Evolutionary conservation across 1,140 invertebrate species (phyloP), one percentile per base, ranked within the genome.

Genomic region (Dryas iulia): DNA sequence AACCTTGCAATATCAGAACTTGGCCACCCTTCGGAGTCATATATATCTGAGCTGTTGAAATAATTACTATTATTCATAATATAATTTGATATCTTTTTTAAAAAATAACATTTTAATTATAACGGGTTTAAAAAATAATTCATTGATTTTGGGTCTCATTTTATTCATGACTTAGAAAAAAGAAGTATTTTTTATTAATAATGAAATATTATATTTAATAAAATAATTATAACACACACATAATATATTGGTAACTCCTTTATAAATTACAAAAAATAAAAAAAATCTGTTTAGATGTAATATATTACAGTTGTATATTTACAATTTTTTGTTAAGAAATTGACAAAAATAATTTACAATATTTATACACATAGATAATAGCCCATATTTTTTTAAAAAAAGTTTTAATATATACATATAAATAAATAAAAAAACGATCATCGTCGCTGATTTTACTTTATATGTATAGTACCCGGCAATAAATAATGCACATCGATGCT

Each of bases 11-110:
- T 5, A 86, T 10, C 11, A 89, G 61, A 2, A 89, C 77, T 69
- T 82, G 79, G 2, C 81, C 81, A 10, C 85, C 87, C 71, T 82
- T 87, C 1, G 69, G 26, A 4, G 87, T 83, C 4, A 65, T 71
- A 3, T 72, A 61, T 31, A 87, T 79, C 18, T 77, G 66, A 66
- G 68, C 86, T 82, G 73, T n/a, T 53, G 26, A 59, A 62, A 47
- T 47, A 25, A 25, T 25, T 56, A 12, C 23, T 25, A 26, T 56
- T 56, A 56, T 56, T 25, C 25, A 1, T 25, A 6, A 0, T 7
- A 25, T n/a, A 0, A 26, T 25, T 47, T 11, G 0, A 8, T 10
- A 14, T 39, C n/a, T 47, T 47, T 47, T n/a, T n/a, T n/a, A n/a
- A n/a, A n/a, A n/a, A n/a, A n/a, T n/a, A n/a, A n/a, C n/a, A n/a